Percentiles rank a stretch among this genome's conserved stretches.
Conservation (phyloP, 2,113 vertebrate genomes). For the Aptenodytes forsteri region DNA sequence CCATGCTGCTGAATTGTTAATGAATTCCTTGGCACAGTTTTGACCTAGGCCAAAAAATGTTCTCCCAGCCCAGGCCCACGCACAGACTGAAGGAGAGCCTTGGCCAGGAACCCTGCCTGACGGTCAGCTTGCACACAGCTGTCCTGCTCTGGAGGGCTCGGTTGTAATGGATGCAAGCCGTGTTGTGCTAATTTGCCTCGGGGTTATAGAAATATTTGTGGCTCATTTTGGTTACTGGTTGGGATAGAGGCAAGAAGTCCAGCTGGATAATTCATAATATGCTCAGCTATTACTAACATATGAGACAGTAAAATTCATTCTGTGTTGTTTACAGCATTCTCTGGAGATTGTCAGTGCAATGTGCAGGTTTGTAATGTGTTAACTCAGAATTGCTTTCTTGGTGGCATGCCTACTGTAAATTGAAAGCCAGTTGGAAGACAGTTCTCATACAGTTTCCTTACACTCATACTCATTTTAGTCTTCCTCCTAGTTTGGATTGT, state of each 20-base stretch:
- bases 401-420: neutral
- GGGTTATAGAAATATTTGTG: neutral
- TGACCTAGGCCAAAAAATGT: neutral
- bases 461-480: neutral
- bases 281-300: neutral
- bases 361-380: neutral
- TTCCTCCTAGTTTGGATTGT: neutral
- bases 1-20: neutral
- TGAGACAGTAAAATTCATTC: neutral
- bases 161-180: neutral
- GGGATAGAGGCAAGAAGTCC: neutral
- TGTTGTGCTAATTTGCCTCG: neutral
- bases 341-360: neutral
- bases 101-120: neutral
- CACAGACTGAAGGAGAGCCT: neutral
- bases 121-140: accelerated
- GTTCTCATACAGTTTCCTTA: neutral
- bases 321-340: neutral
- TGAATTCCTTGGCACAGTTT: neutral
- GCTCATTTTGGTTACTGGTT: neutral
- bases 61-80: neutral
- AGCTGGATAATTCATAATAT: neutral
- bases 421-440: neutral
- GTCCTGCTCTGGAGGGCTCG: neutral
- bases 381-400: neutral